These are phyloP conservation scores for Campoletis raptor DNA, from an alignment of 2,888 invertebrate genomes.

Conservation along the genomic window DNA sequence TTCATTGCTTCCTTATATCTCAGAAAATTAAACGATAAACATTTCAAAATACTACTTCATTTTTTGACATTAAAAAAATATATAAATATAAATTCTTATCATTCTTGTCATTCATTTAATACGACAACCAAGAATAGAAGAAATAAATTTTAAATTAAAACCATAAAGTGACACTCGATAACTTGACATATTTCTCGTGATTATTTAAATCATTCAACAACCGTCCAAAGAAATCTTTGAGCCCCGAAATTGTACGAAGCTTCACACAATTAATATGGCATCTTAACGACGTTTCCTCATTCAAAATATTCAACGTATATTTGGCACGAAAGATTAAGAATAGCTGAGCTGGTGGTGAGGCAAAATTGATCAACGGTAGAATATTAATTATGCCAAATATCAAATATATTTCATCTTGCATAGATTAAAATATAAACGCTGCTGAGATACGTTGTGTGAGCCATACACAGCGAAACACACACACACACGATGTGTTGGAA, in stretches of 20 bases:
- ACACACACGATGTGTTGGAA: conserved; percentile 26
- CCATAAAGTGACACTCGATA: background rate
- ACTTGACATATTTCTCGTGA: background rate
- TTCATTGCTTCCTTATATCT: background rate
- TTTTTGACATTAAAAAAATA: background rate
- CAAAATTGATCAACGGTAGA: background rate
- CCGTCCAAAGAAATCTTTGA: background rate
- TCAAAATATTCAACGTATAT: conserved; percentile 30
- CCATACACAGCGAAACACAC: background rate
- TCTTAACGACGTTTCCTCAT: background rate
- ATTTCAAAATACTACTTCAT: background rate
- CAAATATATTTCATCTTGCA: conserved; percentile 50
- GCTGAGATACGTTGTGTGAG: conserved; percentile 7
- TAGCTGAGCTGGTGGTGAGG: background rate
- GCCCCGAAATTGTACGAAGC: background rate
- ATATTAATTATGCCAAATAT: conserved; percentile 65
- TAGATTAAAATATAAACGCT: background rate
- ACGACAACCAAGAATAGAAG: background rate
- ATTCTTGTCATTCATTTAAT: background rate
- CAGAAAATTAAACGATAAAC: background rate
- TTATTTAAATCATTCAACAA: background rate
- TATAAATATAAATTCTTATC: background rate
- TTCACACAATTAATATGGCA: background rate
- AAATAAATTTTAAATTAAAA: background rate
- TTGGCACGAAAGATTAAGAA: background rate